Percentiles rank a stretch among this genome's conserved stretches.
Conservation (phyloP, 2,888 invertebrate species). For the Cordilura impudica region DNA sequence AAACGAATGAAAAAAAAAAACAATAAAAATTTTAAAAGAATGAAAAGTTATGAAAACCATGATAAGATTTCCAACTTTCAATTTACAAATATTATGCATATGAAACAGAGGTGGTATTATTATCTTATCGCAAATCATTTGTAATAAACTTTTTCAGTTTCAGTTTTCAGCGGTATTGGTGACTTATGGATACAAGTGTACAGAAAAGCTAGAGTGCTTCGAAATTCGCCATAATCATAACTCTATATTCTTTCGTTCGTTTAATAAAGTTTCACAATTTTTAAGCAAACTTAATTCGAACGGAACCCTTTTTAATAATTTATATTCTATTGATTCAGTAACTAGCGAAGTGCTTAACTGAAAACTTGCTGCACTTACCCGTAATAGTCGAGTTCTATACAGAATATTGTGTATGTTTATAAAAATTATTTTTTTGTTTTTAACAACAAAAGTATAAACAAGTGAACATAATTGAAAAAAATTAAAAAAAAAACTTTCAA, state of each 20-base stretch:
- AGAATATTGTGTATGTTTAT: slow-evolving; percentile 14
- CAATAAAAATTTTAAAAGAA: slow-evolving; percentile 4
- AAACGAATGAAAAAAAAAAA: background rate
- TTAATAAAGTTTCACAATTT: slow-evolving; percentile 1
- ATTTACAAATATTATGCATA: slow-evolving; percentile 19
- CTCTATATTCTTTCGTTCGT: background rate
- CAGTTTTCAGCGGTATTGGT: slow-evolving; percentile 11
- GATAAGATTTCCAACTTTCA: slow-evolving; percentile 34
- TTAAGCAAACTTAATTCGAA: background rate
- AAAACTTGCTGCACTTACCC: slow-evolving; percentile 36
- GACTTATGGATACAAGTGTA: background rate
- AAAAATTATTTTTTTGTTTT: background rate
- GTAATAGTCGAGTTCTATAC: slow-evolving; percentile 11
- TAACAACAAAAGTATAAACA: slow-evolving; percentile 5
- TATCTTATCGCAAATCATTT: slow-evolving; percentile 62
- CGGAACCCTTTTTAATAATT: slow-evolving; percentile 26
- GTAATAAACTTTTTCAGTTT: background rate
- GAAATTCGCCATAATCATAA: slow-evolving; percentile 26
- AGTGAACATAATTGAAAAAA: background rate
- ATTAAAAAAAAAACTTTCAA: too few species aligned
- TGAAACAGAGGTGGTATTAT: background rate
- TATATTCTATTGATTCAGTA: slow-evolving; percentile 36
- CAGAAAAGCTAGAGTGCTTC: slow-evolving; percentile 3
- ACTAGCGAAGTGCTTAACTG: slow-evolving; percentile 41
- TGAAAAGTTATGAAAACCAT: slow-evolving; percentile 6